Conservation (phyloP, 2,113 vertebrate genomes). For the Corydoras sp. region DNA sequence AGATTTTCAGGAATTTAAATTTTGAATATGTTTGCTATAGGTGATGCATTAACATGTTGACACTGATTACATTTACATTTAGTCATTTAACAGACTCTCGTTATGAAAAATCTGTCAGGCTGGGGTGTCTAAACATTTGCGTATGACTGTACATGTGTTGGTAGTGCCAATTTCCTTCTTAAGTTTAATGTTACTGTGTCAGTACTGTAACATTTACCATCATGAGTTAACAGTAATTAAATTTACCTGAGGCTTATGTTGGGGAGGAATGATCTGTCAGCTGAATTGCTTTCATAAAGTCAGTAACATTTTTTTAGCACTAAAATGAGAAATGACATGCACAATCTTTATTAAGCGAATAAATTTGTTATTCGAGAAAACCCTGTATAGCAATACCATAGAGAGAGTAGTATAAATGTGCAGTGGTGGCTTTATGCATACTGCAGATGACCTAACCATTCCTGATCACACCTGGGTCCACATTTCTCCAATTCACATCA, state of each 20-base stretch:
- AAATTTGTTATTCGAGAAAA: not conserved
- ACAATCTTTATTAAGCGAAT: not conserved
- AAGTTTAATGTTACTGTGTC: too few species aligned
- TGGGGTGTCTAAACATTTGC: too few species aligned
- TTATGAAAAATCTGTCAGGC: not conserved
- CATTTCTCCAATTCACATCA: too few species aligned
- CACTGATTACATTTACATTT: not conserved
- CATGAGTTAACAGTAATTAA: too few species aligned
- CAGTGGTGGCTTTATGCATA: not conserved
- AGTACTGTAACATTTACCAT: too few species aligned
- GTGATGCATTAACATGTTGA: not conserved
- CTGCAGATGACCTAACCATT: not conserved
- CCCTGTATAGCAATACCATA: constrained; percentile 35
- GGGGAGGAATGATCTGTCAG: not conserved
- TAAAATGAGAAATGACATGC: constrained; percentile 11
- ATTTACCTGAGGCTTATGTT: too few species aligned
- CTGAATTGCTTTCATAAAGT: constrained; percentile 21
- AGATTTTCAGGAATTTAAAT: too few species aligned
- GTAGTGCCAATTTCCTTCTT: too few species aligned
- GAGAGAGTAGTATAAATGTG: constrained; percentile 32
- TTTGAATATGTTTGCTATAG: not conserved
- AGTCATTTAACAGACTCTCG: not conserved
- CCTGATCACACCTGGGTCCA: not conserved
- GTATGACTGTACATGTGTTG: too few species aligned
- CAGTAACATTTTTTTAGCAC: constrained; percentile 6